These are phyloP conservation scores for Malurus elegans DNA, from an alignment of 2,113 vertebrate species.

Conservation along the genomic window DNA sequence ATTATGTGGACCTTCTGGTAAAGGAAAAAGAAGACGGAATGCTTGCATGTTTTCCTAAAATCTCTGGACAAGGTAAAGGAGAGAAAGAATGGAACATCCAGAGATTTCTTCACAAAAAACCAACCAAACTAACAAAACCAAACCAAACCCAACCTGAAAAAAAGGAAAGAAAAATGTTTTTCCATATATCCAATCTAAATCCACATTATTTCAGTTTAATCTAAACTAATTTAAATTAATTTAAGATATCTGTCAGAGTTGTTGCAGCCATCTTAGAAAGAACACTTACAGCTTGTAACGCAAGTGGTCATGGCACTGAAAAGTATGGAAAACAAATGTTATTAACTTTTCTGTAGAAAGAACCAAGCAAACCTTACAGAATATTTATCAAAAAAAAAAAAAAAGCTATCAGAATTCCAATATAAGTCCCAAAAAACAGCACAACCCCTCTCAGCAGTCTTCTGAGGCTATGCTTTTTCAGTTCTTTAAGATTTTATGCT, in stretches of 20 bases:
- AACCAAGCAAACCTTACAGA: not conserved
- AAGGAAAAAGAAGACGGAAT: not conserved
- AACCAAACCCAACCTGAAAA: too few species aligned
- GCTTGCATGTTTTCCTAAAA: not conserved
- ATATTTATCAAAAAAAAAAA: not conserved
- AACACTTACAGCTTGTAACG: not conserved
- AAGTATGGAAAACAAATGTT: not conserved
- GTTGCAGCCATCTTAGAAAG: not conserved
- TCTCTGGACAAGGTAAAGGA: not conserved
- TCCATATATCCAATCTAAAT: not conserved
- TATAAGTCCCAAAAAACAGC: not conserved
- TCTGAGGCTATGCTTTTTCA: not conserved
- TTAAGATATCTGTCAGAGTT: not conserved
- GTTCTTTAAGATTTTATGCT: not conserved
- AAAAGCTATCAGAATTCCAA: not conserved
- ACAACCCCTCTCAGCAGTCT: not conserved
- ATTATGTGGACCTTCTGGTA: not conserved
- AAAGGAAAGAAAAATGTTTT: not conserved
- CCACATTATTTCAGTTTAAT: not conserved
- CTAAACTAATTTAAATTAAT: not conserved
- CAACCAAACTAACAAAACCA: accelerated
- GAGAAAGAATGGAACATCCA: not conserved
- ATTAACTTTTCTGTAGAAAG: not conserved
- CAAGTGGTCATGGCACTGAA: not conserved
- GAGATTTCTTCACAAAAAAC: not conserved